phyloP scores from a whole-genome alignment of 92 coral and sea anemone species.

The Palythoa grandis region DNA sequence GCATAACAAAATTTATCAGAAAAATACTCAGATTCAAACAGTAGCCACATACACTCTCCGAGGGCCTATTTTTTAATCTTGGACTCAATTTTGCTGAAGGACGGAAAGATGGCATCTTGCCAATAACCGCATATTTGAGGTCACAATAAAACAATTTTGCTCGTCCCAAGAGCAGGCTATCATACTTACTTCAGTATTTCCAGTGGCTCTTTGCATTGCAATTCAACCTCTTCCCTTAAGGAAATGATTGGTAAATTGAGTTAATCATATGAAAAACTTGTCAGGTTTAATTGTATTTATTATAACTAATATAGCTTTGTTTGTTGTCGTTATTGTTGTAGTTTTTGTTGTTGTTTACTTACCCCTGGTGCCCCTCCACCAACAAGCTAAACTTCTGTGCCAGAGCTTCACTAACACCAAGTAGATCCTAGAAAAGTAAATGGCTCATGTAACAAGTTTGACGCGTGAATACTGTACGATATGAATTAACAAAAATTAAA shows the following conservation, averaged over 20 bases:
- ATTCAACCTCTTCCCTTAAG: constrained; percentile 54
- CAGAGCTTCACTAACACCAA: constrained; percentile 67
- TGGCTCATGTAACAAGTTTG: not conserved
- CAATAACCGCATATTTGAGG: too few species aligned
- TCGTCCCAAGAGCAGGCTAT: not conserved
- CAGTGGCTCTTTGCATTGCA: constrained; percentile 55
- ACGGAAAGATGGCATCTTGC: not conserved
- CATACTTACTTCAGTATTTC: constrained; percentile 77
- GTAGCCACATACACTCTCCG: too few species aligned
- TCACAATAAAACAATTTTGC: not conserved
- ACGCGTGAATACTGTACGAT: too few species aligned
- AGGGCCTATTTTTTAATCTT: not conserved
- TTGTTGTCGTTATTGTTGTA: too few species aligned
- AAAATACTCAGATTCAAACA: too few species aligned
- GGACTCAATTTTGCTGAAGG: not conserved
- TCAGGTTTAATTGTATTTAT: not conserved
- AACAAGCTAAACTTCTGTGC: constrained; percentile 73
- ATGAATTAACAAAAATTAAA: too few species aligned
- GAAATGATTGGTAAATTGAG: not conserved
- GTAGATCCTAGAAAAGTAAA: constrained; percentile 58
- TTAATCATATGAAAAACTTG: not conserved
- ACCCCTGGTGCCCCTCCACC: constrained; percentile 64
- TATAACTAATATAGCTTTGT: not conserved
- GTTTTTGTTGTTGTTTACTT: constrained; percentile 10
- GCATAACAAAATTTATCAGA: too few species aligned